These are phyloP conservation scores for Sylvicapra grimmia DNA, from an alignment of 2,113 vertebrate species.

Conservation along the genomic window DNA sequence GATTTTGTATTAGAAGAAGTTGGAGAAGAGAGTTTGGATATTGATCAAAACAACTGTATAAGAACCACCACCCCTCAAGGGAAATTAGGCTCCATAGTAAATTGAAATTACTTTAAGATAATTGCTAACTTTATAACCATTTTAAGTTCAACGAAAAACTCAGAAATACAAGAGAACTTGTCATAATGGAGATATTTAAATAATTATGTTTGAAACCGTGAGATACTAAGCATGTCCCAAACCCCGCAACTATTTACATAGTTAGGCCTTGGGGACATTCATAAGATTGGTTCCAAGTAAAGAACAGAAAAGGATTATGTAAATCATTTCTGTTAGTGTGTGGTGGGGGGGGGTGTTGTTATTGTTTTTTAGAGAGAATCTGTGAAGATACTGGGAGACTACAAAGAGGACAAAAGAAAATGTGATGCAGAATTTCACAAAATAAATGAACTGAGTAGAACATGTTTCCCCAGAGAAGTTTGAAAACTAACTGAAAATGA, in stretches of 20 bases:
- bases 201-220: background rate
- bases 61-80: background rate
- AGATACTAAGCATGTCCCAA: background rate
- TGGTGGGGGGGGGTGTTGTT: background rate
- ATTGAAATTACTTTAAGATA: conserved; percentile 14
- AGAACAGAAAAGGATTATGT: background rate
- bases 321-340: background rate
- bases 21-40: background rate
- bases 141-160: background rate
- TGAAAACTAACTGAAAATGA: conserved; percentile 38
- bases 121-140: conserved; percentile 5
- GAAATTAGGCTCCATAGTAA: background rate
- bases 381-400: background rate
- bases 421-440: conserved; percentile 49
- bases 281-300: background rate
- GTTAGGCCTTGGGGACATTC: background rate
- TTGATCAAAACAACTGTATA: background rate
- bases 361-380: background rate
- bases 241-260: background rate
- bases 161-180: background rate
- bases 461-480: conserved; percentile 25
- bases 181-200: background rate
- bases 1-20: background rate
- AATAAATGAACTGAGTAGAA: conserved; percentile 44
- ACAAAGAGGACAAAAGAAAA: conserved; percentile 40